Evolutionary conservation across 2,888 invertebrate genomes (phyloP), one percentile per base, ranked within the genome.

Genomic region (Dascillus cervinus): DNA sequence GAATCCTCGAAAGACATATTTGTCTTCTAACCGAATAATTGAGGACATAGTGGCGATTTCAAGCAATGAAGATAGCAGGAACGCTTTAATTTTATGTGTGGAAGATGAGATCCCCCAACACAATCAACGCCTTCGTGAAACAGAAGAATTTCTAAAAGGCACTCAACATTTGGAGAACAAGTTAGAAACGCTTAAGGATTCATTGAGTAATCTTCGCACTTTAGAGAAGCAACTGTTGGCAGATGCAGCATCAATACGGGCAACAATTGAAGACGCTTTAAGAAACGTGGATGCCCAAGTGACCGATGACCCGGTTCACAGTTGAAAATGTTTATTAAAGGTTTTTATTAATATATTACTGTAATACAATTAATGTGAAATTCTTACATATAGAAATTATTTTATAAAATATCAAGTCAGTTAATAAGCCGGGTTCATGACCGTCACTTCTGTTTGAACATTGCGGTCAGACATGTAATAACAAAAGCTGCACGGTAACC

Each of bases 401-500:
- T n/a, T n/a, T n/a, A n/a, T n/a, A n/a, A n/a, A n/a, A n/a, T n/a
- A n/a, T n/a, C n/a, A n/a, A n/a, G n/a, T n/a, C n/a, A n/a, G n/a
- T n/a, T n/a, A n/a, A n/a, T n/a, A n/a, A n/a, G n/a, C n/a, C n/a
- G n/a, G n/a, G n/a, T n/a, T n/a, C n/a, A n/a, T n/a, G n/a, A n/a
- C n/a, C n/a, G n/a, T n/a, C n/a, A n/a, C n/a, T 17, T 8, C 17
- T 6, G 4, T 17, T 8, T 41, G 46, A 26, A 58, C 53, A 41
- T 56, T 59, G 33, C 50, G 44, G 32, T 61, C 61, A 13, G 55
- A 53, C 49, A 61, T 53, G 50, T 54, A 58, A 27, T 57, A 49
- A 41, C 58, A 63, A 53, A 58, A 52, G 39, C 49, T 53, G 47
- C 62, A 62, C 28, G 56, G 57, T 43, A 53, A 47, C 26, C 55